Conservation (phyloP, 2,797 vertebrate species). For the Enteromius treurensis region DNA sequence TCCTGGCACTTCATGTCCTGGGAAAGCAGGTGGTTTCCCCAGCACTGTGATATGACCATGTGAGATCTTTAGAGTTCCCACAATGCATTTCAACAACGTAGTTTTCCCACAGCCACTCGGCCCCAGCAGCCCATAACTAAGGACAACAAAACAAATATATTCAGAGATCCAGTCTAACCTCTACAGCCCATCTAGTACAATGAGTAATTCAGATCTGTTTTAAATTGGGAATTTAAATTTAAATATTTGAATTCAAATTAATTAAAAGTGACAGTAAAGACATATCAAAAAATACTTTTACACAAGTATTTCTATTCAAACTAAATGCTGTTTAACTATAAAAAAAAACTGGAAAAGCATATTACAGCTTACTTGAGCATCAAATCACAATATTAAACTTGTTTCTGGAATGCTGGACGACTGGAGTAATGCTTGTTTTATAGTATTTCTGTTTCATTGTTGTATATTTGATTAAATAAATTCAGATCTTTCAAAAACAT, state of each 20-base stretch:
- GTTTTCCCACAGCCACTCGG: conserved; percentile 85
- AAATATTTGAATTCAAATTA: neutral
- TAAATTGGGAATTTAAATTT: neutral
- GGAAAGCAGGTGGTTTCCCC: conserved; percentile 80
- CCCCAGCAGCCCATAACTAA: conserved; percentile 80
- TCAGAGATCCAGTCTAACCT: neutral
- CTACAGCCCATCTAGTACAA: neutral
- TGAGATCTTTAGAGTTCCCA: conserved; percentile 82
- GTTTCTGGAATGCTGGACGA: neutral
- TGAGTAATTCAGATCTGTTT: neutral
- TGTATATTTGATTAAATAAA: neutral
- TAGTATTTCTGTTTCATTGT: neutral
- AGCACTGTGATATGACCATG: conserved; percentile 78
- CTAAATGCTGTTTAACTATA: neutral
- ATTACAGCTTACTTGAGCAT: neutral
- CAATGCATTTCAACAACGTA: conserved; percentile 81
- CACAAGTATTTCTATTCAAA: neutral
- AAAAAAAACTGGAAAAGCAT: neutral
- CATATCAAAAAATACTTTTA: neutral
- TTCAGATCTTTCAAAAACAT: neutral
- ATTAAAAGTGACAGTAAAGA: neutral
- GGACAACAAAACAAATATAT: conserved; percentile 24
- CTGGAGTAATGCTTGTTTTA: neutral
- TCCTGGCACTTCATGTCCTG: conserved; percentile 80
- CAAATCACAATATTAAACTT: neutral